Conservation (phyloP, 2,888 invertebrate species). For the Cephonodes hylas region DNA sequence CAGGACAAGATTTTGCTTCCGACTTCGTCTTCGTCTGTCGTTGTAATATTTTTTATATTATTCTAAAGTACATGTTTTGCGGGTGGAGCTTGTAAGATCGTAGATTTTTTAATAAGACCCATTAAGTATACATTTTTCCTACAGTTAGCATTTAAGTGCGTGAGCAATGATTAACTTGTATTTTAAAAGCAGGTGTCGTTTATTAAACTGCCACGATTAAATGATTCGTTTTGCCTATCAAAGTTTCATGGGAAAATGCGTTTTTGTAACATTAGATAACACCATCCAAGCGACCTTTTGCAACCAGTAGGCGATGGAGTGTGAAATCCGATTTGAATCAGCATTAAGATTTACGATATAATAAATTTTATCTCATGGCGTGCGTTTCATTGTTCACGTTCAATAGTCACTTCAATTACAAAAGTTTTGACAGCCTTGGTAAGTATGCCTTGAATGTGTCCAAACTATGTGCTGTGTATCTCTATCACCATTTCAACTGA, state of each 20-base stretch:
- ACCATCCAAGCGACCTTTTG: neutral
- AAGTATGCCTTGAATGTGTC: neutral
- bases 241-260: neutral
- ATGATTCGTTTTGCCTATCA: neutral
- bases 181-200: neutral
- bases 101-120: too few relatives aligned
- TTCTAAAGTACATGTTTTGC: too few relatives aligned
- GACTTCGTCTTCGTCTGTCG: too few relatives aligned
- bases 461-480: neutral
- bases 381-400: slow-evolving; percentile 17
- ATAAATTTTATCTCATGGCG: slow-evolving; percentile 27
- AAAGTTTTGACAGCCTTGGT: neutral
- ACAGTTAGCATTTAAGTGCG: too few relatives aligned
- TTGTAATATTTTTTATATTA: neutral
- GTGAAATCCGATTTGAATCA: slow-evolving; percentile 32
- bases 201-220: neutral
- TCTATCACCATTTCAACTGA: too few relatives aligned
- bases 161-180: too few relatives aligned
- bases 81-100: too few relatives aligned
- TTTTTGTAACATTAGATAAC: neutral
- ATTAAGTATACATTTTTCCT: too few relatives aligned
- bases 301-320: neutral
- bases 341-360: slow-evolving; percentile 26
- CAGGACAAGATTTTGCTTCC: too few relatives aligned
- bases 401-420: slow-evolving; percentile 13